These are phyloP conservation scores for Malurus leucopterus DNA, from an alignment of 2,797 vertebrate genomes.

Conservation along the genomic window DNA sequence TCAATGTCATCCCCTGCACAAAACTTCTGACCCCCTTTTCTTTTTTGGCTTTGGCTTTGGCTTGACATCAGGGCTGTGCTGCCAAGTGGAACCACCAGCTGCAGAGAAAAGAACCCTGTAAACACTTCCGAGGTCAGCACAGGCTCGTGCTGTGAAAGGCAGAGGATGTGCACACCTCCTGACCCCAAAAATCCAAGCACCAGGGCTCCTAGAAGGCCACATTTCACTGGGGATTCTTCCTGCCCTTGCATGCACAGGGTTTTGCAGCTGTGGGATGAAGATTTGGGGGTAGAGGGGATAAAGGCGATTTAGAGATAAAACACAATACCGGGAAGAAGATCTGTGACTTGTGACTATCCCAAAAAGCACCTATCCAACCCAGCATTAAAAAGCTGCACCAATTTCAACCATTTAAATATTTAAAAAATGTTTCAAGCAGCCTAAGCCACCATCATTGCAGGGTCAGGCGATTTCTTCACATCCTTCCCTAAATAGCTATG, in stretches of 20 bases:
- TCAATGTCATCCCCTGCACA: background rate
- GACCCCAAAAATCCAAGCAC: background rate
- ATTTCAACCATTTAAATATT: background rate
- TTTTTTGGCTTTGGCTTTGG: background rate
- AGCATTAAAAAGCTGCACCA: background rate
- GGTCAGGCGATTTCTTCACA: accelerated
- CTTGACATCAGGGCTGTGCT: background rate
- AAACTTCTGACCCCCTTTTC: background rate
- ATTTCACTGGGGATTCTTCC: background rate
- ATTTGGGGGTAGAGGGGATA: accelerated
- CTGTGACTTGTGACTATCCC: background rate
- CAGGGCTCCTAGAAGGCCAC: background rate
- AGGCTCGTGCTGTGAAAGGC: background rate
- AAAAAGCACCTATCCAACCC: accelerated
- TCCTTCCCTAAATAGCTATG: background rate
- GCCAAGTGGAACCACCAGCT: background rate
- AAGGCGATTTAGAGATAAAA: background rate
- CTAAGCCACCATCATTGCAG: accelerated
- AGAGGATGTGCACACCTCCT: accelerated
- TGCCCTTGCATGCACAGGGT: background rate
- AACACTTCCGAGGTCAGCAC: background rate
- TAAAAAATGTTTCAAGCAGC: background rate
- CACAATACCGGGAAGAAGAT: accelerated
- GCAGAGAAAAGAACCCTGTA: background rate
- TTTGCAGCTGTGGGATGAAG: background rate